Base-by-base conservation (phyloP, 1,140 invertebrate genomes). In the Idris sp. region DNA sequence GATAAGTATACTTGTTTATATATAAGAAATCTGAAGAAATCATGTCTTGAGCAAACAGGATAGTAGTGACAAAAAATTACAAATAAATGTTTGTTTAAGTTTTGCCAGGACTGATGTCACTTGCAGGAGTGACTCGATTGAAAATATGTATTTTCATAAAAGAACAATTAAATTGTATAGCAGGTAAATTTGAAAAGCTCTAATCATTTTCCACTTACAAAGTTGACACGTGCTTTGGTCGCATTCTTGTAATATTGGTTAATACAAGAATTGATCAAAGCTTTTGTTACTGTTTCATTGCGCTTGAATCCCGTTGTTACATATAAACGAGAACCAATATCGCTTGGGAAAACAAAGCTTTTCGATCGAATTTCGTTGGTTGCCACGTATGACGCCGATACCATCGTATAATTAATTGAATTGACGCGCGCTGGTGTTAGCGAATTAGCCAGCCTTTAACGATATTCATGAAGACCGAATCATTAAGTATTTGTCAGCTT, bases 401-500 rank as follows among this genome's bases (percentile, higher is more conserved):
- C 38, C 26, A 51, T 56, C 59, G 25, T 56, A 69, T 77, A 68
- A 77, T 77, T 77, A 74, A 65, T 76, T 53, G 59, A 62, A 69
- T 65, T 67, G 44, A 48, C 46, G 53, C 48, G 26, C 43, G 40
- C 9, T 61, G 48, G 59, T 48, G 59, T 71, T 68, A 56, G 40
- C 54, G 58, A 56, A 76, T 76, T 65, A 65, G 48, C 53, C 18
- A 40, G 53, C 41, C 65, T 68, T 65, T 67, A 72, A 62, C 48
- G 54, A 67, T 64, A 58, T 67, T 64, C 54, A 62, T 44, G 43
- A 58, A 53, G 58, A 56, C 48, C 40, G 38, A 75, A 58, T 69
- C 68, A 76, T 78, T 78, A 78, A 80, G 61, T 73, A 73, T 68
- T 73, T 72, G 74, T 74, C 58, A 56, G 19, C 61, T 64, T 56